phyloP scores from a whole-genome alignment of 2,113 vertebrate species.

The Saimiri boliviensis region DNA sequence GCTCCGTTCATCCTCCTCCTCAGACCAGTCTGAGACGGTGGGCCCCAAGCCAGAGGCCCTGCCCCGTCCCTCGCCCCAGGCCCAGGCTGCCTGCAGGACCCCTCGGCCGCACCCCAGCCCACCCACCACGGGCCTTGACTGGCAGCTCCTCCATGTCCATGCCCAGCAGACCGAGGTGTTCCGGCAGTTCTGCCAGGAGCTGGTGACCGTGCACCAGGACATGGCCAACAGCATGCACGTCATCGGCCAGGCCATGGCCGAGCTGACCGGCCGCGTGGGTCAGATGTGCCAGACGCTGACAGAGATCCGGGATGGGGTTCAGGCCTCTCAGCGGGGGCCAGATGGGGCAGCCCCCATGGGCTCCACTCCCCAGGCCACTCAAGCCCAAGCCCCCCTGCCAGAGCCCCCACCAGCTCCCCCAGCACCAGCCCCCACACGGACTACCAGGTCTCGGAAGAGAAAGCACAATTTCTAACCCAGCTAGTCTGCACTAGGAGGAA shows the following conservation, averaged over 20 bases:
- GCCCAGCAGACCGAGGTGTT: conserved; percentile 81
- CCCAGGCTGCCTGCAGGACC: conserved; percentile 71
- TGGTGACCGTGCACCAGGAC: conserved; percentile 83
- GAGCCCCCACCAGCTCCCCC: conserved; percentile 31
- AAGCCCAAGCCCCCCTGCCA: background rate
- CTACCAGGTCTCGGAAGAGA: conserved; percentile 84
- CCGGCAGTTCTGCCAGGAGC: conserved; percentile 83
- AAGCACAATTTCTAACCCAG: conserved; percentile 77
- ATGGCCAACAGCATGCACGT: conserved; percentile 82
- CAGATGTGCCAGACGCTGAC: conserved; percentile 83
- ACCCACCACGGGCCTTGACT: conserved; percentile 65
- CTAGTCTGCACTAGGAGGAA: background rate
- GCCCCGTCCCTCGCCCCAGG: background rate
- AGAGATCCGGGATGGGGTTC: conserved; percentile 82
- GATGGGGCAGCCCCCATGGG: background rate
- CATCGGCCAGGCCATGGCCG: conserved; percentile 80
- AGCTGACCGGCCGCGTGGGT: conserved; percentile 77
- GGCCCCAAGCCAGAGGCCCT: conserved; percentile 77
- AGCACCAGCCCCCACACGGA: conserved; percentile 50
- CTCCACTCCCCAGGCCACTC: background rate
- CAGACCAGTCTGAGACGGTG: conserved; percentile 71
- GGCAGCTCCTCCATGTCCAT: conserved; percentile 80
- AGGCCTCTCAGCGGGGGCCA: conserved; percentile 62
- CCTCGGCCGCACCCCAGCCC: conserved; percentile 62
- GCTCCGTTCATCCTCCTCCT: conserved; percentile 73